Evolutionary conservation across 2,113 vertebrate species (phyloP).

Genomic region (Fregata magnificens): DNA sequence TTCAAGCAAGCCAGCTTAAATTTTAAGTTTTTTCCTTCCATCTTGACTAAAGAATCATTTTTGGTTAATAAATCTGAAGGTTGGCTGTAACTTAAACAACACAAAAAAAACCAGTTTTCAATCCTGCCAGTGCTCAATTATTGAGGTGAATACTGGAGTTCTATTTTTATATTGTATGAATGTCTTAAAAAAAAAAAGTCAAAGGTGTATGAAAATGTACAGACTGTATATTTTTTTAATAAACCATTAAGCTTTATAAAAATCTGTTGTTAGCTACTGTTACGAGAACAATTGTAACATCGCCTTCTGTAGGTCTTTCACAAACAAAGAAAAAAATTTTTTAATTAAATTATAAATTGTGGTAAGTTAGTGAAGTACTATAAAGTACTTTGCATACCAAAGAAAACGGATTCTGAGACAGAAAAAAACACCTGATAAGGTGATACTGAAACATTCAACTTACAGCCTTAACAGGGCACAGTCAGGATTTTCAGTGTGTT

Average conservation of each 20-base stretch:
- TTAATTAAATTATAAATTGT: background rate
- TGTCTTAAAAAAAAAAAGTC: background rate
- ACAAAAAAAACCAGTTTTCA: background rate
- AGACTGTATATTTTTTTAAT: background rate
- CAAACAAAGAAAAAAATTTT: background rate
- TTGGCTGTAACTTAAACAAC: background rate
- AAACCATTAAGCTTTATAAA: background rate
- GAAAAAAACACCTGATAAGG: background rate
- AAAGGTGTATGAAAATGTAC: background rate
- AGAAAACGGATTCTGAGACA: background rate
- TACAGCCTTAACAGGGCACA: background rate
- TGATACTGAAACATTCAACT: background rate
- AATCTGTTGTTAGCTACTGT: background rate
- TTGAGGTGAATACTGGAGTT: background rate
- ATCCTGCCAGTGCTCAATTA: background rate
- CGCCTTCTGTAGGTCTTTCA: background rate
- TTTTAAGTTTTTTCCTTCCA: background rate
- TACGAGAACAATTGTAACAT: background rate
- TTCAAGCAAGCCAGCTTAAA: background rate
- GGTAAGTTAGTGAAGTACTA: background rate
- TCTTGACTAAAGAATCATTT: background rate
- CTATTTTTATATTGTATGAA: background rate
- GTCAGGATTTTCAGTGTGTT: background rate
- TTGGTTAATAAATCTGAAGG: background rate
- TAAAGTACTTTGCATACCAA: background rate